phyloP scores from a whole-genome alignment of 2,113 vertebrate species.

The Piaya cayana region DNA sequence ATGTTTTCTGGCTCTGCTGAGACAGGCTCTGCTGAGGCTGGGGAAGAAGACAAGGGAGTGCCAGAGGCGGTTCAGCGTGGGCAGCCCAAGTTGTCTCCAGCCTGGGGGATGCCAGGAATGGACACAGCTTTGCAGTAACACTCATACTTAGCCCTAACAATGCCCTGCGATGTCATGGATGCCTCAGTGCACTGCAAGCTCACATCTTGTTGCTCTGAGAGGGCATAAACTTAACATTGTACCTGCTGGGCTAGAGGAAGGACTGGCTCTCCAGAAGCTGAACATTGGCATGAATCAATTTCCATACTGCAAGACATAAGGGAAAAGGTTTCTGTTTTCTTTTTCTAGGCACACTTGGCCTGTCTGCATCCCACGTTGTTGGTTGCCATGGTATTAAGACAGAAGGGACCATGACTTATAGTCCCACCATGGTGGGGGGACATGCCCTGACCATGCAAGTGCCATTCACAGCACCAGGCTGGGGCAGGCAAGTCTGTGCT shows the following conservation, averaged over 20 bases:
- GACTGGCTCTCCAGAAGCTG: neutral
- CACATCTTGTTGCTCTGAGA: fast-evolving
- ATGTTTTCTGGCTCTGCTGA: neutral
- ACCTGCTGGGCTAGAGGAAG: neutral
- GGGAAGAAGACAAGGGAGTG: neutral
- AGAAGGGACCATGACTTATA: neutral
- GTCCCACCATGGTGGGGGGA: neutral
- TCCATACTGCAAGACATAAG: neutral
- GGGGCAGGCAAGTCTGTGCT: too few relatives aligned
- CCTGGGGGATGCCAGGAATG: fast-evolving
- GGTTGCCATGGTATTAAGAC: neutral
- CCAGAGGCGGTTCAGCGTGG: neutral
- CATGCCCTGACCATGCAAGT: neutral
- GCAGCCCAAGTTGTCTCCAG: neutral
- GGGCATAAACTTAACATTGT: fast-evolving
- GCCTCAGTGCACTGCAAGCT: neutral
- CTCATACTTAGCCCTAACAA: neutral
- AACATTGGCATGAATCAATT: neutral
- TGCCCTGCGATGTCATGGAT: neutral
- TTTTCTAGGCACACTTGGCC: neutral
- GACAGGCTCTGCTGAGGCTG: neutral
- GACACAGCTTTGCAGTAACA: neutral
- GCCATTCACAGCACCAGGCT: neutral
- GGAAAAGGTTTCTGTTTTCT: neutral
- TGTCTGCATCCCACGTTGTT: neutral